Evolutionary conservation across 2,797 vertebrate species (phyloP).

Genomic region (Rhabdomys pumilio): DNA sequence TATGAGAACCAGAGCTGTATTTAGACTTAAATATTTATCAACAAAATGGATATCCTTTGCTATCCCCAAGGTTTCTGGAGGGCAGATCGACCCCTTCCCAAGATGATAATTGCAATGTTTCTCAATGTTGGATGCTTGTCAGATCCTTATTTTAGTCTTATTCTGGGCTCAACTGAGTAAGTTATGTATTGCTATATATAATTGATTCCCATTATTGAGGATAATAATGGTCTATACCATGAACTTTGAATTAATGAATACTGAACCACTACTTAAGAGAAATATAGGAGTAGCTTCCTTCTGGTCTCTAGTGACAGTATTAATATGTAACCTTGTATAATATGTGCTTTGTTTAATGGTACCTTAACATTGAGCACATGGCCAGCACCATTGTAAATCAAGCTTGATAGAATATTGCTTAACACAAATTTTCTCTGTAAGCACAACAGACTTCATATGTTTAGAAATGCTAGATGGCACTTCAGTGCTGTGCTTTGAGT

Average conservation of each 20-base stretch:
- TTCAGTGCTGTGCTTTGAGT: background rate
- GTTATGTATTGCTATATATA: conserved; percentile 83
- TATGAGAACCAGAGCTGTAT: background rate
- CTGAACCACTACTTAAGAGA: background rate
- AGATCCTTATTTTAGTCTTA: conserved; percentile 80
- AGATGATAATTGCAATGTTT: conserved; percentile 31
- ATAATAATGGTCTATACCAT: background rate
- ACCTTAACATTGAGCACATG: background rate
- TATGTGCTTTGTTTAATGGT: background rate
- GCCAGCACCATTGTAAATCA: background rate
- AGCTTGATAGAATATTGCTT: background rate
- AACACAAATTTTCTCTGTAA: conserved; percentile 7
- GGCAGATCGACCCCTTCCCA: background rate
- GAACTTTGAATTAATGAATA: conserved; percentile 40
- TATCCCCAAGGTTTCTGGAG: background rate
- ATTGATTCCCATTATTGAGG: background rate
- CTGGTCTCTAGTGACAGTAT: background rate
- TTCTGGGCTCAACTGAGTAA: conserved; percentile 81
- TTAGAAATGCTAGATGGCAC: background rate
- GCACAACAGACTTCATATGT: background rate
- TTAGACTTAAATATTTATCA: conserved; percentile 42
- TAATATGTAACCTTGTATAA: background rate
- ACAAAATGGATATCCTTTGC: background rate
- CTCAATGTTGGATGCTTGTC: conserved; percentile 58
- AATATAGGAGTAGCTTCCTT: background rate